A percentile compares a stretch with the other conserved stretches of the same genome.
These are phyloP conservation scores for Drosophila ogumai DNA, from an alignment of 1,140 invertebrate species.

Conservation along the genomic window DNA sequence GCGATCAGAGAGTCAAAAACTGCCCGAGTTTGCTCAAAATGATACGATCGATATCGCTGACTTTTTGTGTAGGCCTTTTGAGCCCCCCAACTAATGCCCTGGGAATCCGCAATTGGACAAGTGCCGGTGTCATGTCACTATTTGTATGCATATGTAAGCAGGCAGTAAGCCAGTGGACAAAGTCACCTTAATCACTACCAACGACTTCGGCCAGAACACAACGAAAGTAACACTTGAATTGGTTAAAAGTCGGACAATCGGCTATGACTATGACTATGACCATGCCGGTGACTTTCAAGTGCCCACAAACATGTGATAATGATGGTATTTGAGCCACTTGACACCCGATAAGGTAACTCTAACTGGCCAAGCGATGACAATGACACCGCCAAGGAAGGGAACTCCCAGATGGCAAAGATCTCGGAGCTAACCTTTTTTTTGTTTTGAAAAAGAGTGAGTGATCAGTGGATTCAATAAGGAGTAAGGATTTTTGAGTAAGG, in stretches of 20 bases:
- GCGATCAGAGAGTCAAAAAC: background rate
- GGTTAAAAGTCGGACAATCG: slow-evolving; percentile 6
- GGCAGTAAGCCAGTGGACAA: slow-evolving; percentile 21
- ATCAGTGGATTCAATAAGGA: no score
- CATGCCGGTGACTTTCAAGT: slow-evolving; percentile 37
- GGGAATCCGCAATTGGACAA: background rate
- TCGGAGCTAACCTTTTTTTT: background rate
- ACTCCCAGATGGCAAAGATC: background rate
- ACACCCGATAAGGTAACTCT: slow-evolving; percentile 41
- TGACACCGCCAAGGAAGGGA: slow-evolving; percentile 1
- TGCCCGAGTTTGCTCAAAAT: background rate
- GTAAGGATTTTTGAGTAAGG: no score
- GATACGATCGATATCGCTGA: slow-evolving; percentile 4
- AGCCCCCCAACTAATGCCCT: slow-evolving; percentile 25
- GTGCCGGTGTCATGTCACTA: slow-evolving; percentile 5
- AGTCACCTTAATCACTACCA: slow-evolving; percentile 38
- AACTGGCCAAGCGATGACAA: slow-evolving; percentile 4
- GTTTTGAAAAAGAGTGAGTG: background rate
- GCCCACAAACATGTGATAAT: slow-evolving; percentile 40
- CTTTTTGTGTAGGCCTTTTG: background rate
- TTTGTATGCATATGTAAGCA: slow-evolving; percentile 21
- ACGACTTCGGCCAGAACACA: slow-evolving; percentile 4
- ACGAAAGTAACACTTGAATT: slow-evolving; percentile 46
- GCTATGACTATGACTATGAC: slow-evolving; percentile 24
- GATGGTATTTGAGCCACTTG: slow-evolving; percentile 30